A percentile compares a stretch with the other conserved stretches of the same genome.
Conservation (phyloP, 1,140 invertebrate species). For the Drosophila rufa region DNA sequence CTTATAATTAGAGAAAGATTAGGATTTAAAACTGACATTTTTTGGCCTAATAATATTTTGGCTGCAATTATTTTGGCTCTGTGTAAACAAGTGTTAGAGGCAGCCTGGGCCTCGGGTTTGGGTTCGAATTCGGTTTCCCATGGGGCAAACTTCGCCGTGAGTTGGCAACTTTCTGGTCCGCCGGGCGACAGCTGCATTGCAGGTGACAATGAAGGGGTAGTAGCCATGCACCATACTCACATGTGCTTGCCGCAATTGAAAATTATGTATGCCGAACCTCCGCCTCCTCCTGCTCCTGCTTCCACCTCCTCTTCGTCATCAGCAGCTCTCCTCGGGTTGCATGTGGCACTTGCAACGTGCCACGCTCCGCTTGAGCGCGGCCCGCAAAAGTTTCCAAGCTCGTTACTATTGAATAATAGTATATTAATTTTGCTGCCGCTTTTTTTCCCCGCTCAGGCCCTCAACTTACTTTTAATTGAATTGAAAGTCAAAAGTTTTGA, state of each 20-base stretch:
- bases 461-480: slow-evolving; percentile 53
- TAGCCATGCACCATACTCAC: slow-evolving; percentile 14
- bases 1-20: too few relatives aligned
- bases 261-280: slow-evolving; percentile 30
- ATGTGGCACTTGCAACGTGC: slow-evolving; percentile 36
- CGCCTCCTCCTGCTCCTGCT: background rate
- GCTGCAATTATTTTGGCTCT: background rate
- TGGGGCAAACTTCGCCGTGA: slow-evolving; percentile 30
- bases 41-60: too few relatives aligned
- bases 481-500: slow-evolving; percentile 56
- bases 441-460: slow-evolving; percentile 26
- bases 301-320: background rate
- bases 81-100: slow-evolving; percentile 13
- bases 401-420: slow-evolving; percentile 58
- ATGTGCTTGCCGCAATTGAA: slow-evolving; percentile 35
- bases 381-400: slow-evolving; percentile 47
- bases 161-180: slow-evolving; percentile 49
- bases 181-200: slow-evolving; percentile 46
- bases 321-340: slow-evolving; percentile 15
- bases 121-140: slow-evolving; percentile 25
- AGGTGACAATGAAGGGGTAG: slow-evolving; percentile 50
- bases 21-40: too few relatives aligned
- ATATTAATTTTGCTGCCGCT: slow-evolving; percentile 44
- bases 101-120: background rate
- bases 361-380: slow-evolving; percentile 46